Percentiles rank a stretch among this genome's conserved stretches.
Evolutionary conservation across 2,113 vertebrate genomes (phyloP).

Genomic region (Solea solea): DNA sequence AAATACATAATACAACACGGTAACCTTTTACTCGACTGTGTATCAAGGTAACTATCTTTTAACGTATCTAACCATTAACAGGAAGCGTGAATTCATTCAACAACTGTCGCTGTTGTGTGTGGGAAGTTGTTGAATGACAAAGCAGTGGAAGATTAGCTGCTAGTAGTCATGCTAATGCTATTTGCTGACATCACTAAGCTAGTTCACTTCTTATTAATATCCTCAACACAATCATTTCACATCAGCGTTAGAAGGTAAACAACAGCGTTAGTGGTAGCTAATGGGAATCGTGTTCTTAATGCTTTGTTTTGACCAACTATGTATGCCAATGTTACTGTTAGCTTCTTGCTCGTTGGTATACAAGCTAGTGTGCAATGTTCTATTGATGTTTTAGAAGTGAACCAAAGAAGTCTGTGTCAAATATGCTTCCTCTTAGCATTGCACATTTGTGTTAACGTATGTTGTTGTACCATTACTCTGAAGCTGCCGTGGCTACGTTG

Average conservation of each 20-base stretch:
- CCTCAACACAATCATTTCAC: neutral
- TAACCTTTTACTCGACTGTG: slow-evolving; percentile 19
- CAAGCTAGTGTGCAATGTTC: neutral
- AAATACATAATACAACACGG: slow-evolving; percentile 23
- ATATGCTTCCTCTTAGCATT: neutral
- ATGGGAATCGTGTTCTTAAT: neutral
- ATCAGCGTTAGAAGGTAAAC: neutral
- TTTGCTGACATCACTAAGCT: slow-evolving; percentile 26
- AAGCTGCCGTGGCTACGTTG: slow-evolving; percentile 51
- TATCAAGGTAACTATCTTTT: slow-evolving; percentile 53
- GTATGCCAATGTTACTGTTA: slow-evolving; percentile 13
- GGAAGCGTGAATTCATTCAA: neutral
- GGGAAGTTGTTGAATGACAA: slow-evolving; percentile 59
- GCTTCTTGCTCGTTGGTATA: slow-evolving; percentile 18
- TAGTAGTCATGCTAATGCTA: slow-evolving; percentile 69
- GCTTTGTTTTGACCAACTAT: neutral
- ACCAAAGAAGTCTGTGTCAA: neutral
- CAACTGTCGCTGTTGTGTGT: neutral
- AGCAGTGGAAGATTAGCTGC: slow-evolving; percentile 64
- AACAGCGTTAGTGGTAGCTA: neutral
- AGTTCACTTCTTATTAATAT: slow-evolving; percentile 2
- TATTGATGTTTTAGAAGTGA: neutral
- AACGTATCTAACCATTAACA: neutral
- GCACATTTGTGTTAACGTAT: neutral
- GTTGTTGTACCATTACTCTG: slow-evolving; percentile 2